phyloP scores from a whole-genome alignment of 2,797 vertebrate species.

The Hirundo rustica region DNA sequence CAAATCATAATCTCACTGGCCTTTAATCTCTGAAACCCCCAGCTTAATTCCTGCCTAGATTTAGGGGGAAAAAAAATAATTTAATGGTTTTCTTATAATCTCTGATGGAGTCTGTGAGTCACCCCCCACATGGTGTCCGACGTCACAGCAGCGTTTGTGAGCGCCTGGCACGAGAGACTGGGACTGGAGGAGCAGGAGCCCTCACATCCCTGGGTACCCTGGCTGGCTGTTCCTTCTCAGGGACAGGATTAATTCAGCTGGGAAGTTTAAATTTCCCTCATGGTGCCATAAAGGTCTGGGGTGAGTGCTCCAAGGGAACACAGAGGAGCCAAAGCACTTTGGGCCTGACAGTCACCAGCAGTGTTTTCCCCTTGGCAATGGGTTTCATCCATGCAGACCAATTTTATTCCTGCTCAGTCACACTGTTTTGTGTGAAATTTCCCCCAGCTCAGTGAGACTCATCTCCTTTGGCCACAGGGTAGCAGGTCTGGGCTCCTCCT shows the following conservation, averaged over 20 bases:
- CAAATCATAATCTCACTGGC: constrained; percentile 12
- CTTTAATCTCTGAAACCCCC: constrained; percentile 17
- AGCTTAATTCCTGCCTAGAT: not conserved
- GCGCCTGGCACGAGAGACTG: accelerated
- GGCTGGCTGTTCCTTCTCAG: not conserved
- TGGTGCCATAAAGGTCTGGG: not conserved
- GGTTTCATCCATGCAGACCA: not conserved
- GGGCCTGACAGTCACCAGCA: accelerated
- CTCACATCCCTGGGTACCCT: accelerated
- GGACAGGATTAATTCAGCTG: not conserved
- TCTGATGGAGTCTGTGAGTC: not conserved
- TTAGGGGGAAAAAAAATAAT: not conserved
- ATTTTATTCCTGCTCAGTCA: not conserved
- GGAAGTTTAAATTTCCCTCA: not conserved
- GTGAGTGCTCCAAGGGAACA: not conserved
- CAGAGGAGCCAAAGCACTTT: accelerated
- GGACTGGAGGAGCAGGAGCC: not conserved
- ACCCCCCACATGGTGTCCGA: accelerated
- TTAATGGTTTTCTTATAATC: not conserved
- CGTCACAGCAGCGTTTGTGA: accelerated
- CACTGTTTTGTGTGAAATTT: not conserved
- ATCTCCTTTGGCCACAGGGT: not conserved
- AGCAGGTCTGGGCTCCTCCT: not conserved
- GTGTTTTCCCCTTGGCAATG: accelerated
- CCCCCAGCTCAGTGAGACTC: not conserved